A percentile compares a stretch with the other conserved stretches of the same genome.
Evolutionary conservation across 1,140 invertebrate species (phyloP).

Genomic region (Dendrolimus kikuchii): DNA sequence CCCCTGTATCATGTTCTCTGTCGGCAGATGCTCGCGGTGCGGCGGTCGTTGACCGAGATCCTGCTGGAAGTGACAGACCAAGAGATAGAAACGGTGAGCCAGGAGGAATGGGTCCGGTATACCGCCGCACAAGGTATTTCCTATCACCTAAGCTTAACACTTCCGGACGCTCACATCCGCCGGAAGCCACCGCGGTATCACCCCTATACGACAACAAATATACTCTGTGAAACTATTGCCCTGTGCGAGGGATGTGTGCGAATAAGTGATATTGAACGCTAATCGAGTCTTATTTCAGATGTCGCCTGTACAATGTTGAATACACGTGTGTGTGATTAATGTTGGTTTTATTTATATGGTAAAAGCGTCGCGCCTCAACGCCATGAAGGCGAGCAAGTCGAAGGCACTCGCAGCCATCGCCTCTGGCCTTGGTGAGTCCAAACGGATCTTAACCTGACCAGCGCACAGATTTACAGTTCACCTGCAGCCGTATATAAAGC

Average conservation of each 20-base stretch:
- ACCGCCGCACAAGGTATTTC: constrained; percentile 69
- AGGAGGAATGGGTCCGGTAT: constrained; percentile 76
- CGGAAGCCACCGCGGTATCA: too few species aligned
- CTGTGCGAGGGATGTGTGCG: constrained; percentile 29
- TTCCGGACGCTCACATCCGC: constrained; percentile 24
- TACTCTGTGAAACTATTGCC: constrained; percentile 36
- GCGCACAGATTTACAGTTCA: too few species aligned
- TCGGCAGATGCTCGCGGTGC: constrained; percentile 88
- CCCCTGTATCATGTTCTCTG: background rate
- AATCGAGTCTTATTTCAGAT: constrained; percentile 70
- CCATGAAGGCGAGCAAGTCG: constrained; percentile 68
- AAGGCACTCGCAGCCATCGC: constrained; percentile 71
- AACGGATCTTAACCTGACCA: constrained; percentile 12
- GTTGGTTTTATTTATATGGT: constrained; percentile 73
- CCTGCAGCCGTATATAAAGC: too few species aligned
- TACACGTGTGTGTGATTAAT: constrained; percentile 68
- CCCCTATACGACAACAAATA: too few species aligned
- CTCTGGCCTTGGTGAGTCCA: constrained; percentile 64
- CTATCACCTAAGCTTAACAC: constrained; percentile 52
- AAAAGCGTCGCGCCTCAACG: constrained; percentile 71
- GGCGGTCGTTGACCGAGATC: constrained; percentile 91
- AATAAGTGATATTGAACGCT: constrained; percentile 43
- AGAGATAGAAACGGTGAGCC: constrained; percentile 87
- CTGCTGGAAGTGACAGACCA: constrained; percentile 93
- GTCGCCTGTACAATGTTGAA: constrained; percentile 46